Base-by-base conservation (phyloP, 2,888 invertebrate species). In the Rotaria macrura region DNA sequence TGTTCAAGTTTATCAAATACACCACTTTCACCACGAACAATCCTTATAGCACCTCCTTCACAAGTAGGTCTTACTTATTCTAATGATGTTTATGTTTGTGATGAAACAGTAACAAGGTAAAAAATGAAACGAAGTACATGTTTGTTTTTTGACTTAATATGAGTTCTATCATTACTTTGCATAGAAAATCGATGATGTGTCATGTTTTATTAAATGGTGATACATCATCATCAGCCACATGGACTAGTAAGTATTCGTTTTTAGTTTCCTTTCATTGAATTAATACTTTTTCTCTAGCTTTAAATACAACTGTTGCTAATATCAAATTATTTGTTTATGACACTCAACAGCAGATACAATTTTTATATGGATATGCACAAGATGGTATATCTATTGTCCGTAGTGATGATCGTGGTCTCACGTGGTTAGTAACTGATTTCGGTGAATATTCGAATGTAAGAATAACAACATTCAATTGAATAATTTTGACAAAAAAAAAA, bases 361-460 rank as follows among this genome's bases (percentile, higher is more conserved):
- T 9, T 25, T n/a, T 79, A 40, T 79, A 79, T 79, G 79, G 79
- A 17, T 79, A 79, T 43, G 79, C 43, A 9, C 79, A 79, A 79
- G 79, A 79, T 79, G 79, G 79, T n/a, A 2, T n/a, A 25, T 79
- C 79, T 2, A 43, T 79, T 4, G n/a, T 79, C 3, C 79, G 79
- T 25, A 79, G 79, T 79, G 43, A 79, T 43, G 79, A 79, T 43
- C 79, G 79, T 79, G 79, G 79, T n/a, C n/a, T 43, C 43, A 79
- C 79, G 43, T 79, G 79, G 79, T 25, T 43, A 5, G 43, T 79
- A 23, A 79, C 79, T 25, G 43, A 43, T 79, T 6, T 14, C 4
- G 34, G 10, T 25, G 79, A 79, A 79, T 43, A 43, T 43, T 23
- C 25, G 2, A 79, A 79, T 79, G 79, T 79, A 43, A 43, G n/a